Percentiles rank a stretch among this genome's conserved stretches.
Evolutionary conservation across 1,140 invertebrate species (phyloP).

Genomic region (Parasteatoda tepidariorum): DNA sequence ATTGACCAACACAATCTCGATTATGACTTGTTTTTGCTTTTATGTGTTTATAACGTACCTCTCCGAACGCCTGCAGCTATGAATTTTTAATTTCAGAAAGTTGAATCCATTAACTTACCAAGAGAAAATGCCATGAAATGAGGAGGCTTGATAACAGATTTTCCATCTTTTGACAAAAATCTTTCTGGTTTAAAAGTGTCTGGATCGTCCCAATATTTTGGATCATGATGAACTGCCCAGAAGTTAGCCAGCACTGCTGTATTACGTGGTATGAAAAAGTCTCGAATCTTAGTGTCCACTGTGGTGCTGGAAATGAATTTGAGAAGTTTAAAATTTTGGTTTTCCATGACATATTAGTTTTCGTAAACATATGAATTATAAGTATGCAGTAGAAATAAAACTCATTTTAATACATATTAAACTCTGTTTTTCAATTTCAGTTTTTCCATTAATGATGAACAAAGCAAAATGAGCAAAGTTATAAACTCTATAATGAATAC

Average conservation of each 20-base stretch:
- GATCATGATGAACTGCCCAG: constrained; percentile 78
- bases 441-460: too few relatives aligned
- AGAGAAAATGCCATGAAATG: constrained; percentile 65
- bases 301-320: constrained; percentile 6
- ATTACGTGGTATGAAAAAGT: constrained; percentile 59
- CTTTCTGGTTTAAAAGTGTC: constrained; percentile 78
- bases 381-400: too few relatives aligned
- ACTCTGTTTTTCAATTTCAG: too few relatives aligned
- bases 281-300: not conserved
- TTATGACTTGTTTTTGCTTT: too few relatives aligned
- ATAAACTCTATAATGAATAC: too few relatives aligned
- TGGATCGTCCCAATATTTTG: constrained; percentile 77
- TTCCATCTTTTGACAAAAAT: constrained; percentile 68
- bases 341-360: not conserved
- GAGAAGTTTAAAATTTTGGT: too few relatives aligned
- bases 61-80: too few relatives aligned
- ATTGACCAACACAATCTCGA: too few relatives aligned
- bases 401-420: too few relatives aligned
- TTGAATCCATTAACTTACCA: constrained; percentile 55
- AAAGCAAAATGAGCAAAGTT: too few relatives aligned
- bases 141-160: constrained; percentile 58
- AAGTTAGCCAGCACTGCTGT: constrained; percentile 75
- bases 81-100: too few relatives aligned
- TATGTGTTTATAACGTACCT: too few relatives aligned
- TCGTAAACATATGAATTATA: not conserved